A percentile compares a stretch with the other conserved stretches of the same genome.
Conservation (phyloP, 2,888 invertebrate species). For the Euplexia lucipara region DNA sequence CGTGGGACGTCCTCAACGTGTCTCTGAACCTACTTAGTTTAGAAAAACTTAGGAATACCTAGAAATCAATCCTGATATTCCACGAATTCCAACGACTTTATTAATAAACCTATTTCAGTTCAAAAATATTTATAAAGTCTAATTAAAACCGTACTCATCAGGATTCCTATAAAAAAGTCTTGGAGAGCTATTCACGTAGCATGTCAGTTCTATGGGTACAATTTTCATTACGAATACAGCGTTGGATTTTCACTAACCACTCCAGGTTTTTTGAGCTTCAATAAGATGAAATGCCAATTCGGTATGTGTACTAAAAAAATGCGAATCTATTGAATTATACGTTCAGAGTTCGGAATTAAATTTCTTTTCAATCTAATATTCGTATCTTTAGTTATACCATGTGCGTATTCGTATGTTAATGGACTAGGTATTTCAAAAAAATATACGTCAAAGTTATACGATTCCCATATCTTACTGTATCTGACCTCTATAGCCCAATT, state of each 20-base stretch:
- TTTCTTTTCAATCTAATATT: constrained; percentile 8
- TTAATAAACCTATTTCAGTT: not conserved
- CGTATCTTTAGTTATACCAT: not conserved
- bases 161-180: not conserved
- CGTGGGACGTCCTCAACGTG: too few species aligned
- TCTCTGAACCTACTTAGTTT: too few species aligned
- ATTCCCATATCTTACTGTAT: too few species aligned
- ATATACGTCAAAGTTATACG: too few species aligned
- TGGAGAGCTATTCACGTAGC: not conserved
- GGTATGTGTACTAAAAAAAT: constrained; percentile 14
- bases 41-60: not conserved
- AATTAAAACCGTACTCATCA: constrained; percentile 3
- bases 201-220: not conserved
- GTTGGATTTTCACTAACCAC: not conserved
- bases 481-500: too few species aligned
- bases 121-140: not conserved
- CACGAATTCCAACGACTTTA: not conserved
- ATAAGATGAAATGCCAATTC: not conserved
- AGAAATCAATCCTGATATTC: not conserved
- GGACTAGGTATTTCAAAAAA: too few species aligned
- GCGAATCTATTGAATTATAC: constrained; percentile 1
- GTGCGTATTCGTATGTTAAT: too few species aligned
- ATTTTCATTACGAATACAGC: constrained; percentile 7
- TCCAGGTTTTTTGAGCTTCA: constrained; percentile 12
- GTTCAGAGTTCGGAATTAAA: constrained; percentile 9